Base-by-base conservation (phyloP, 2,797 vertebrate species). In the Eulemur albifrons region DNA sequence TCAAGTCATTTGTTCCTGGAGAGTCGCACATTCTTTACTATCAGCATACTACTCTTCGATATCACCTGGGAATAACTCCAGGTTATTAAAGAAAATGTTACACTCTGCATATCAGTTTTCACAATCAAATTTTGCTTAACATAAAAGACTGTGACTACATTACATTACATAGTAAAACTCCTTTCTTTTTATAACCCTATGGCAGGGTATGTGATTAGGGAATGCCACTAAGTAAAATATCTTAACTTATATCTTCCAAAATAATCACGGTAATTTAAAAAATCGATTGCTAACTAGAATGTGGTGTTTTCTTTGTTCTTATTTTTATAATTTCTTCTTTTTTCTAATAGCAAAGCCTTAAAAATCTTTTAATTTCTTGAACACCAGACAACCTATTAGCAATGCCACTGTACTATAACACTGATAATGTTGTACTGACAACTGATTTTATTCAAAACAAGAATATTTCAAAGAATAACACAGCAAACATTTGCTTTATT, bases 41-140 rank as follows among this genome's bases (percentile, higher is more conserved):
- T 88, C 95, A 70, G 92, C 91, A 76, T 76, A 73, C 96, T 88
- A 70, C 52, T 88, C 88, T 93, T 77, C 88, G 88, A 1, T 43
- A 75, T 61, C 92, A 97, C 97, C 95, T 97, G 96, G 96, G 97
- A 98, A 94, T 97, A 73, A 86, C 59, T 97, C 88, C 82, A 87
- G 83, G 59, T 90, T 98, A 96, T 97, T 96, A 98, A 97, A 96
- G 97, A 96, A 98, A 98, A 97, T 73, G 96, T 96, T 96, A 97
- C 97, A 96, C 90, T 95, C 97, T 84, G 82, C 91, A 96, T 96
- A 97, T 96, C 97, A 95, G 97, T 93, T 97, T 98, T 98, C 93
- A 96, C 94, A 98, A 98, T 97, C 96, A 98, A 95, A 98, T 97
- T 90, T 96, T 97, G 96, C 96, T 95, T 93, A 93, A 67, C 97